phyloP scores from a whole-genome alignment of 2,113 vertebrate genomes.

The Aphelocoma coerulescens region DNA sequence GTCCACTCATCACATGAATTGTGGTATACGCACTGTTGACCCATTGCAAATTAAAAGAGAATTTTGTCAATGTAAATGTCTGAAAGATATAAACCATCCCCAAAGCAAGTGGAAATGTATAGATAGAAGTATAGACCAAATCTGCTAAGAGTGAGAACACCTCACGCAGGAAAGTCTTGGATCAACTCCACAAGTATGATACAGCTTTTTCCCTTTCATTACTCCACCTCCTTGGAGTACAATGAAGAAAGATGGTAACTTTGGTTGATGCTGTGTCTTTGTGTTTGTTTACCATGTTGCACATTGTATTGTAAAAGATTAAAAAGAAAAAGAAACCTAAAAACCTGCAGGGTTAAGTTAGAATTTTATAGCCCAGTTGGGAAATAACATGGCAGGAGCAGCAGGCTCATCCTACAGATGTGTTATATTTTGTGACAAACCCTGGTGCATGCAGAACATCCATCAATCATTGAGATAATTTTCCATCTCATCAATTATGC shows the following conservation, averaged over 20 bases:
- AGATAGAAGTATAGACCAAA: background rate
- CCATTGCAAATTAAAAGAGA: background rate
- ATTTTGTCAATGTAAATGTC: background rate
- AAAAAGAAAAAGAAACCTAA: slow-evolving; percentile 31
- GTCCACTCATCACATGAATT: background rate
- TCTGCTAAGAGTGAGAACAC: background rate
- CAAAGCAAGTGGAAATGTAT: background rate
- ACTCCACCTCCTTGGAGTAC: background rate
- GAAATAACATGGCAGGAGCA: slow-evolving; percentile 46
- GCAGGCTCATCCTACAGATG: slow-evolving; percentile 31
- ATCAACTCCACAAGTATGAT: background rate
- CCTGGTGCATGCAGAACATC: slow-evolving; percentile 43
- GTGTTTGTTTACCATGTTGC: background rate
- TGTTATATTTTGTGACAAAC: slow-evolving; percentile 60
- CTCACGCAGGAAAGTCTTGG: background rate
- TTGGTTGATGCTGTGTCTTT: background rate
- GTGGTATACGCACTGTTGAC: background rate
- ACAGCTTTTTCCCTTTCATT: background rate
- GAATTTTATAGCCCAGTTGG: slow-evolving; percentile 42
- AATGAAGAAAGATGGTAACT: slow-evolving; percentile 1
- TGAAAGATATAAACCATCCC: background rate
- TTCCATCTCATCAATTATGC: slow-evolving; percentile 74
- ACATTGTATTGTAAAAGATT: background rate
- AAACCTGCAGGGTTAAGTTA: slow-evolving; percentile 14
- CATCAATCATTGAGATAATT: slow-evolving; percentile 71